Percentiles rank a stretch among this genome's conserved stretches.
These are phyloP conservation scores for Nasonia longicornis DNA, from an alignment of 1,140 invertebrate species.

Conservation along the genomic window DNA sequence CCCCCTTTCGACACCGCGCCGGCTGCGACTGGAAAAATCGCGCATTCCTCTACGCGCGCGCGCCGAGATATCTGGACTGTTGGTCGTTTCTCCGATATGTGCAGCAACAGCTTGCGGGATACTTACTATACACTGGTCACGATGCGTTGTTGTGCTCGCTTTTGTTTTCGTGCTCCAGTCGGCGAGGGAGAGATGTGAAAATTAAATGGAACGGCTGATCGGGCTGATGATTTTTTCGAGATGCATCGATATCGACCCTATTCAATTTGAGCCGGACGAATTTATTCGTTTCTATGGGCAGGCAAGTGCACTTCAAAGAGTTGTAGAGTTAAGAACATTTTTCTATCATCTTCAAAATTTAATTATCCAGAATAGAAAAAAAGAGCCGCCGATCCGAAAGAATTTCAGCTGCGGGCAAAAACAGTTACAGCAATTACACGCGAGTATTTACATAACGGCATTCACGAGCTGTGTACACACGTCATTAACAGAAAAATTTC, in stretches of 20 bases:
- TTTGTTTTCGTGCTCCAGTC: neutral
- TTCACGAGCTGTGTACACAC: conserved; percentile 1
- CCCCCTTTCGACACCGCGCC: neutral
- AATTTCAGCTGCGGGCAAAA: conserved; percentile 20
- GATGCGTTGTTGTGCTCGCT: neutral
- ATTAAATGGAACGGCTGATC: neutral
- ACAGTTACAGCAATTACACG: conserved; percentile 17
- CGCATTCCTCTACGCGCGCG: neutral
- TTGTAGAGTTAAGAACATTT: too few relatives aligned
- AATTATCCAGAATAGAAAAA: too few relatives aligned
- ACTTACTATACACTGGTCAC: too few relatives aligned
- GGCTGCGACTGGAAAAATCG: neutral
- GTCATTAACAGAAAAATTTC: conserved; percentile 6
- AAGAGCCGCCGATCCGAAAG: neutral
- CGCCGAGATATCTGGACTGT: too few relatives aligned
- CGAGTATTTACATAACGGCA: conserved; percentile 28
- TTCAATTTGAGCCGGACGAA: too few relatives aligned
- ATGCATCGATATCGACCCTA: neutral
- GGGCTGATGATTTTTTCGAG: neutral
- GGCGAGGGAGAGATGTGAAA: neutral
- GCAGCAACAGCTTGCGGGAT: too few relatives aligned
- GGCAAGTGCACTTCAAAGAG: too few relatives aligned
- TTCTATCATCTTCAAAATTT: too few relatives aligned
- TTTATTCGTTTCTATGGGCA: too few relatives aligned
- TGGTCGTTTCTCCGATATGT: too few relatives aligned